Base-by-base conservation (phyloP, 1,140 invertebrate genomes). In the Alviniconcha marisindica region DNA sequence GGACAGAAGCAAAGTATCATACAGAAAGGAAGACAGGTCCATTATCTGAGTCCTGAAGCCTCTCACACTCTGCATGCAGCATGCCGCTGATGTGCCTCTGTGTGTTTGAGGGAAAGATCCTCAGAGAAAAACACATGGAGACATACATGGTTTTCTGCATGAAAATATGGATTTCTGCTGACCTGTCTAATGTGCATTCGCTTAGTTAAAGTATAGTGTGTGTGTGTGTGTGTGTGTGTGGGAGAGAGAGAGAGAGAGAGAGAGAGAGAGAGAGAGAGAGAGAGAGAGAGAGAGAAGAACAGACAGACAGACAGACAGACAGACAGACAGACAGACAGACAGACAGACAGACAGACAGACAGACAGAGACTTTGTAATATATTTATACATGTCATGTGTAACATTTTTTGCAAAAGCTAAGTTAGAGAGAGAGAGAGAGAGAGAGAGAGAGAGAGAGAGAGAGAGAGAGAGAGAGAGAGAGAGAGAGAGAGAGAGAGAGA, bases 381-480 rank as follows among this genome's bases (percentile, higher is more conserved):
- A 42, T 24, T 40, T 21, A 42, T 24, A 66, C 24, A 42, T n/a
- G n/a, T n/a, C n/a, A n/a, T n/a, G n/a, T n/a, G n/a, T n/a, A n/a
- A n/a, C n/a, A n/a, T n/a, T n/a, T n/a, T n/a, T n/a, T n/a, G n/a
- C n/a, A n/a, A 21, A 40, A 5, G 60, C 60, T 44, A 40, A 66
- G 74, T 28, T 10, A 38, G 28, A 51, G 24, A 48, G 28, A 76
- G 31, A 51, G 28, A 56, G n/a, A 36, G 18, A 21, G 24, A 42
- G 48, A 74, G 40, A 76, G 71, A 1, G 51, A 21, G n/a, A n/a
- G 5, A 36, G n/a, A 33, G 28, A 36, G 15, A 24, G 4, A 18
- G 69, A n/a, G 3, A 77, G 36, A 7, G 12, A 78, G 42, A 38
- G 24, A 83, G 21, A 83, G 73, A 76, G 73, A 76, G 73, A 42